A percentile compares a stretch with the other conserved stretches of the same genome.
Conservation (phyloP, 2,113 vertebrate species). For the Megalops atlanticus region DNA sequence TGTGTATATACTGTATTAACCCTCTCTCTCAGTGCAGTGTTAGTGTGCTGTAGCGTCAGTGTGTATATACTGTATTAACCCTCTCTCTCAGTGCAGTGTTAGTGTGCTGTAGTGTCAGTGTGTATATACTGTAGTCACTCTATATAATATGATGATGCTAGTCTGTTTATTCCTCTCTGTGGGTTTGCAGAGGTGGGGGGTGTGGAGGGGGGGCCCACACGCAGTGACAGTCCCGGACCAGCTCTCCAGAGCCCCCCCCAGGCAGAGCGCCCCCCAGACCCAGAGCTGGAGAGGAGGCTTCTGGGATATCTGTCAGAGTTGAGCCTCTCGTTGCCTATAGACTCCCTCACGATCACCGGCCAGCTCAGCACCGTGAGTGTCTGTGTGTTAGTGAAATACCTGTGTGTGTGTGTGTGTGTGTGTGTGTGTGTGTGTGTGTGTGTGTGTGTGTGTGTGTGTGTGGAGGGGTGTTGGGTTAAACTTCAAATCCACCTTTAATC, state of each 20-base stretch:
- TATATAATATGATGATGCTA: background rate
- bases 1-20: no score
- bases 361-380: conserved; percentile 78
- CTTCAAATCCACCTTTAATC: no score
- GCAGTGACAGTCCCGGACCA: conserved; percentile 85
- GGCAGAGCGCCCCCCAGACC: conserved; percentile 79
- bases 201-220: conserved; percentile 68
- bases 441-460: no score
- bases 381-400: background rate
- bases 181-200: conserved; percentile 67
- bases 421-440: no score
- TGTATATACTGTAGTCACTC: background rate
- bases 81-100: background rate
- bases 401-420: background rate
- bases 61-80: background rate
- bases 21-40: no score
- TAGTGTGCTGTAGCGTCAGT: background rate
- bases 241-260: conserved; percentile 57
- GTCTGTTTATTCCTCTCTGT: no score
- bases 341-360: conserved; percentile 82
- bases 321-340: conserved; percentile 78
- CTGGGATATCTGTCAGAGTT: conserved; percentile 85
- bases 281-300: conserved; percentile 84
- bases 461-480: no score
- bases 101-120: background rate